Evolutionary conservation across 2,888 invertebrate species (phyloP).

Genomic region (Plebejus argus): DNA sequence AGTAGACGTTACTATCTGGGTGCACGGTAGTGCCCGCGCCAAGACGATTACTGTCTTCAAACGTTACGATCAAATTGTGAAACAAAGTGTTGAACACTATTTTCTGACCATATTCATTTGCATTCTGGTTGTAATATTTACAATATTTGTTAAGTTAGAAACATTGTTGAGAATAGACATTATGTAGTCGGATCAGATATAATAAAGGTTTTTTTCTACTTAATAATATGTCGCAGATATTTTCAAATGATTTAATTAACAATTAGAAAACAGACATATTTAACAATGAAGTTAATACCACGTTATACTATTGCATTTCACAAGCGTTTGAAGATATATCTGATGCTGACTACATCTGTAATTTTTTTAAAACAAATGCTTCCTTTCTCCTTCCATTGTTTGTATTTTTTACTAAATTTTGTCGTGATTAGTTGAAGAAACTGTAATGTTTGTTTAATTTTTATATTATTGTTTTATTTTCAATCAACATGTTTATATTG

Average conservation of each 20-base stretch:
- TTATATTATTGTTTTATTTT: not conserved
- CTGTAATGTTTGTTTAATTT: no score
- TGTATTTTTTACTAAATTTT: slow-evolving; percentile 39
- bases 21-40: no score
- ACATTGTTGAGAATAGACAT: not conserved
- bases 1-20: no score
- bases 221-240: not conserved
- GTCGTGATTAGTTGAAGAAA: not conserved
- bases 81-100: not conserved
- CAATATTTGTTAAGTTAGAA: not conserved
- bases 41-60: no score
- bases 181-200: not conserved
- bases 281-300: not conserved
- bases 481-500: not conserved
- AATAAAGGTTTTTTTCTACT: not conserved
- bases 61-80: not conserved
- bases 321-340: not conserved
- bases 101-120: not conserved
- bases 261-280: no score
- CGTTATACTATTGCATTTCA: not conserved
- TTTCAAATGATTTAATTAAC: not conserved
- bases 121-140: not conserved
- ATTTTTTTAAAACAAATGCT: slow-evolving; percentile 30
- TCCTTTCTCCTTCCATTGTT: slow-evolving; percentile 41
- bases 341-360: not conserved